These are phyloP conservation scores for Actinia tenebrosa DNA, from an alignment of 64 coral and sea anemone species.

Conservation along the genomic window DNA sequence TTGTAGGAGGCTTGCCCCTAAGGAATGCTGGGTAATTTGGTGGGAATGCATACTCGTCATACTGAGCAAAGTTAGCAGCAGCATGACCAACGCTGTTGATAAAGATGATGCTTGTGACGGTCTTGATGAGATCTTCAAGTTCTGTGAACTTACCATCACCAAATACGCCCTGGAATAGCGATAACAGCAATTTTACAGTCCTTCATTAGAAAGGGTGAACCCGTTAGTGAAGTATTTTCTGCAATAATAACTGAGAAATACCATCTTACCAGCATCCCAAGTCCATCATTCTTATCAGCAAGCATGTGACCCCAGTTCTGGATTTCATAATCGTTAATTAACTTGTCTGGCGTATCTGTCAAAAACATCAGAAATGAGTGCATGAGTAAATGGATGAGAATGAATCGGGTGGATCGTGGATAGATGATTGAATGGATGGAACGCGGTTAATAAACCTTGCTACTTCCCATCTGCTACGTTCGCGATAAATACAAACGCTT, in stretches of 20 bases:
- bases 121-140: constrained; percentile 82
- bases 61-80: constrained; percentile 90
- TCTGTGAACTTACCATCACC: constrained; percentile 76
- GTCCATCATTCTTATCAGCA: constrained; percentile 73
- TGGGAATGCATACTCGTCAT: constrained; percentile 88
- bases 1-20: constrained; percentile 77
- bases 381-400: neutral
- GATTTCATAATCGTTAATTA: constrained; percentile 81
- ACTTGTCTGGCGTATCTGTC: constrained; percentile 75
- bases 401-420: neutral
- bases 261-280: constrained; percentile 72
- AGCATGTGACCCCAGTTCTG: constrained; percentile 97
- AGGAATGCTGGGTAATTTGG: constrained; percentile 97
- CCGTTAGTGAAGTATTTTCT: too few relatives aligned
- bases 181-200: neutral
- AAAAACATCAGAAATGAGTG: neutral
- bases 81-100: constrained; percentile 92
- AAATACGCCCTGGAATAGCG: constrained; percentile 65
- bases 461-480: too few relatives aligned
- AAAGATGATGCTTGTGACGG: constrained; percentile 84
- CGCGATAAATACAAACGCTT: too few relatives aligned
- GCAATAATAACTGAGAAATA: too few relatives aligned
- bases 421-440: neutral
- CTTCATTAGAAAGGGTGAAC: too few relatives aligned
- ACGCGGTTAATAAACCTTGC: too few relatives aligned